Evolutionary conservation across 2,797 vertebrate genomes (phyloP), one percentile per base, ranked within the genome.

Genomic region (Uromys caudimaculatus): DNA sequence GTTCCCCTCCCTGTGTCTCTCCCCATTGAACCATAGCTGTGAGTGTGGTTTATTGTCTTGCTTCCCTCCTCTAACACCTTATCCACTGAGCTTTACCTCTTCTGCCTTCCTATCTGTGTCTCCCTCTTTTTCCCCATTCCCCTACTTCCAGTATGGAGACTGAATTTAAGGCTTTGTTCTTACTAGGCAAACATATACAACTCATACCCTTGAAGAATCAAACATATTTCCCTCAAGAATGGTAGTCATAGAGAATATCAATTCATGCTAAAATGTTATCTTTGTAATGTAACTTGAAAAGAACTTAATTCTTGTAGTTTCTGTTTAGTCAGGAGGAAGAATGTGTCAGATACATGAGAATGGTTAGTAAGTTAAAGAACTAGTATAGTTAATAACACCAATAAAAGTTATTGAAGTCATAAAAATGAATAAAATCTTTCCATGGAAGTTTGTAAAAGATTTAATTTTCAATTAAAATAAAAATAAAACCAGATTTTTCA

Each of bases 391-490:
- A 56, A 50, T 41, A 90, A 79, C 50, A 60, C n/a, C 60, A 94
- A n/a, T 82, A 29, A 82, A 52, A 86, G 64, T 93, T 82, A 69
- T 58, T 93, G 69, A 93, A 93, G 58, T 24, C 69, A 58, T 90
- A 75, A 94, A 93, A 90, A 92, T 83, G 29, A 64, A 35, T 14
- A 92, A 44, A n/a, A 7, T 58, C 77, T 89, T 67, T 60, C 38
- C n/a, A 76, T 76, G 32, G 32, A 95, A 90, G 79, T 67, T 91
- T 89, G 1, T 93, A 62, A 76, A 94, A n/a, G n/a, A n/a, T n/a
- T n/a, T n/a, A n/a, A n/a, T n/a, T n/a, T n/a, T n/a, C n/a, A n/a
- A n/a, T n/a, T n/a, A n/a, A n/a, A n/a, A n/a, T n/a, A n/a, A n/a
- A n/a, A n/a, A n/a, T n/a, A n/a, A n/a, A n/a, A n/a, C n/a, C n/a